These are phyloP conservation scores for Coptodon bakossiorum DNA, from an alignment of 2,113 vertebrate species.

Conservation along the genomic window DNA sequence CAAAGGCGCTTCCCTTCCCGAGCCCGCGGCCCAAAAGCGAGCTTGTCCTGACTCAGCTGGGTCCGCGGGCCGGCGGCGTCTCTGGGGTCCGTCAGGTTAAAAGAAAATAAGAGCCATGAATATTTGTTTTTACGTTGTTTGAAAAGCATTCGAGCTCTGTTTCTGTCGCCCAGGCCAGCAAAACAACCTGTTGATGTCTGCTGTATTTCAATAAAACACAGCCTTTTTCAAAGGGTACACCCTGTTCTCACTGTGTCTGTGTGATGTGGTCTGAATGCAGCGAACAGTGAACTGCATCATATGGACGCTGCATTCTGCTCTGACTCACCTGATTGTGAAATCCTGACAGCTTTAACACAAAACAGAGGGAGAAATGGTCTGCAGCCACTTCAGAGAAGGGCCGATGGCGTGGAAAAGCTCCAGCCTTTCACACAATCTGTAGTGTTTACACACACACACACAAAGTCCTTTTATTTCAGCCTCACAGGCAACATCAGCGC, in stretches of 20 bases:
- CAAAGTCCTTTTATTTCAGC: background rate
- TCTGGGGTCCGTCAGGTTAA: background rate
- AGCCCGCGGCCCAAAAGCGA: background rate
- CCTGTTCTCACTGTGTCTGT: background rate
- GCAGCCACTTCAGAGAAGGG: background rate
- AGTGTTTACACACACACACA: background rate
- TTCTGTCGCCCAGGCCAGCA: constrained; percentile 44
- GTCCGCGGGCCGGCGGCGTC: background rate
- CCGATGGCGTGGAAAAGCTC: background rate
- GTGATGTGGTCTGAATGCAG: background rate
- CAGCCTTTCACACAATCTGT: background rate
- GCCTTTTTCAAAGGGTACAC: constrained; percentile 63
- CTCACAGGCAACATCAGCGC: background rate
- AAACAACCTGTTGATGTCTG: constrained; percentile 83
- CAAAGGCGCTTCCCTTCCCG: background rate
- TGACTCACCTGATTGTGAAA: background rate
- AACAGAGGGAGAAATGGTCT: background rate
- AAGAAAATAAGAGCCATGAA: background rate
- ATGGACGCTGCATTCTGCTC: background rate
- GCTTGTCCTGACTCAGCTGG: background rate
- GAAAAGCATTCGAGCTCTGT: constrained; percentile 18
- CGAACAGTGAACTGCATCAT: background rate
- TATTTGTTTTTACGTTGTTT: constrained; percentile 2
- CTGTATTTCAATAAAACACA: constrained; percentile 93
- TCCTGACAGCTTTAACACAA: background rate